Percentiles rank a stretch among this genome's conserved stretches.
These are phyloP conservation scores for Hydrochoerus hydrochaeris DNA, from an alignment of 2,113 vertebrate genomes.

Conservation along the genomic window DNA sequence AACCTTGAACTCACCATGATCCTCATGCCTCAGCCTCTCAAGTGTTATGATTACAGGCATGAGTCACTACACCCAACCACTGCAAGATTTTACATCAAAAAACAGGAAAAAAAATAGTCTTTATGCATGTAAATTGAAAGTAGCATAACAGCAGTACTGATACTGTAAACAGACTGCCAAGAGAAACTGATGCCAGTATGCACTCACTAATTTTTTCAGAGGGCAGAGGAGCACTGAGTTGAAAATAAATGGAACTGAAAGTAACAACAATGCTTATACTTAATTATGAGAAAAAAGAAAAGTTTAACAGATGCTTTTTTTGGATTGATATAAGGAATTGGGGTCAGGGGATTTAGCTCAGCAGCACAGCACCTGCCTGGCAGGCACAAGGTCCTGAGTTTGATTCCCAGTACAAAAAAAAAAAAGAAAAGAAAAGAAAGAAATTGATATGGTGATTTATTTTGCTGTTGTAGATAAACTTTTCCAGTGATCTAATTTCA, in stretches of 20 bases:
- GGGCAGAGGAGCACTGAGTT: not conserved
- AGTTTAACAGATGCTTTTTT: not conserved
- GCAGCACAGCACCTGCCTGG: too few relatives aligned
- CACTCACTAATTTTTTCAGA: not conserved
- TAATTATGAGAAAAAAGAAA: not conserved
- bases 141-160: not conserved
- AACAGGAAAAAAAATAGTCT: not conserved
- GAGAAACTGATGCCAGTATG: not conserved
- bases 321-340: not conserved
- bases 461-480: not conserved
- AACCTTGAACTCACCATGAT: too few relatives aligned
- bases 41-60: too few relatives aligned
- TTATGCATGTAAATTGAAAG: not conserved
- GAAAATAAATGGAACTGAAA: not conserved
- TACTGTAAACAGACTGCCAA: not conserved
- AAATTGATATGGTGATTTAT: not conserved
- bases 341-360: not conserved
- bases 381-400: too few relatives aligned
- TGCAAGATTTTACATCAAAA: not conserved
- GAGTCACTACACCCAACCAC: too few relatives aligned
- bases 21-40: too few relatives aligned
- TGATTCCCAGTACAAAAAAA: too few relatives aligned
- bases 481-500: not conserved
- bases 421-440: too few relatives aligned
- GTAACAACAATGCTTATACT: not conserved